Evolutionary conservation across 2,797 vertebrate genomes (phyloP), one percentile per base, ranked within the genome.

Genomic region (Acanthurus tractus): DNA sequence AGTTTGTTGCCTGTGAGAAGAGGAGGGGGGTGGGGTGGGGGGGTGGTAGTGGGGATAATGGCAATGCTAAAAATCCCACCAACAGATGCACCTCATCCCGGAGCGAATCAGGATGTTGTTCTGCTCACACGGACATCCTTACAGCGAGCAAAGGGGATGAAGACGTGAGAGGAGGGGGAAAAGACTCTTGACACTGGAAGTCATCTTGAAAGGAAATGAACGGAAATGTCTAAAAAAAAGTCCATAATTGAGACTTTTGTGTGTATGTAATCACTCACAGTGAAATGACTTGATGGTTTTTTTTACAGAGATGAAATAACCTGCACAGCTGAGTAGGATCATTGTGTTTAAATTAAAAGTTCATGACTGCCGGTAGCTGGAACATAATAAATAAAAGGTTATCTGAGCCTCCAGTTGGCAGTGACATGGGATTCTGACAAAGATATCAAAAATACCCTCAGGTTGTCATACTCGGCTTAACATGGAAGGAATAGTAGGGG

Each of bases 91-190:
- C 71, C 84, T 89, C 81, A 84, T 88, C 73, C 44, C 55, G 71
- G 58, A 82, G 72, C 70, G 74, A 87, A 94, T 91, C 92, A 92
- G 93, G 93, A 94, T 93, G 93, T 93, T 94, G 72, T 94, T 92
- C 72, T 85, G 84, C 81, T 87, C 84, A 76, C 76, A 84, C 89
- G 82, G 90, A 93, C 92, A 86, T 92, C 91, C 90, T 88, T 81
- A 89, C 79, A 82, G 69, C 38, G 54, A 78, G 66, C 65, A 23
- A 61, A 79, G 73, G 78, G 83, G 89, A 86, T 69, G 79, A 88
- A 85, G 81, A 78, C 74, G 74, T n/a, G 44, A 85, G 79, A 29
- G 54, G 76, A 81, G 29, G 73, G 67, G 85, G 88, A 92, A 90
- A 83, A 64, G 66, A 82, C 86, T 80, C 74, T 80, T 84, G 78